Conservation (phyloP, 2,888 invertebrate genomes). For the Sipha maydis region DNA sequence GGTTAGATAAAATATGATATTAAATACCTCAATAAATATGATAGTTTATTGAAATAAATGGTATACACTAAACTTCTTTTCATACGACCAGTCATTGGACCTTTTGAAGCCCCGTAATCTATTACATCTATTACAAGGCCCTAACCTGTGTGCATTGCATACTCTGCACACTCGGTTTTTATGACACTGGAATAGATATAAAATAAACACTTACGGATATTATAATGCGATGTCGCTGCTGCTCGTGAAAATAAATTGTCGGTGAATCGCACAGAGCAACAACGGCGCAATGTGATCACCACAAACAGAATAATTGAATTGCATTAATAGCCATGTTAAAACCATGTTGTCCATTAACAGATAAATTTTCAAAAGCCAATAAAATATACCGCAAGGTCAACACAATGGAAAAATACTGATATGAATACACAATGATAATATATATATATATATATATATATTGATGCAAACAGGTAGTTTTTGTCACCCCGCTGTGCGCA, state of each 20-base stretch:
- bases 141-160: too few relatives aligned
- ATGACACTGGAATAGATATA: background rate
- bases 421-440: background rate
- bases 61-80: too few relatives aligned
- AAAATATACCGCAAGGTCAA: background rate
- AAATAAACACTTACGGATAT: background rate
- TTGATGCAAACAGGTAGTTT: background rate
- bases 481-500: background rate
- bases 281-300: background rate
- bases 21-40: too few relatives aligned
- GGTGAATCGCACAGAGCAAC: background rate
- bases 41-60: too few relatives aligned
- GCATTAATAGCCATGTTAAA: background rate
- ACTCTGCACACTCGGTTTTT: too few relatives aligned
- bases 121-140: too few relatives aligned
- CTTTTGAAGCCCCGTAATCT: too few relatives aligned
- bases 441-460: background rate
- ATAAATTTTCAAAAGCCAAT: background rate
- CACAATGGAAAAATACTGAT: background rate
- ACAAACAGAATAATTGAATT: background rate
- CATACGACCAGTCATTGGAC: too few relatives aligned
- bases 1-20: too few relatives aligned
- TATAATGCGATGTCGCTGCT: background rate
- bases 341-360: background rate
- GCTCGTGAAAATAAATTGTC: too few relatives aligned